Conservation (phyloP, 2,888 invertebrate species). For the Limnephilus rhombicus region DNA sequence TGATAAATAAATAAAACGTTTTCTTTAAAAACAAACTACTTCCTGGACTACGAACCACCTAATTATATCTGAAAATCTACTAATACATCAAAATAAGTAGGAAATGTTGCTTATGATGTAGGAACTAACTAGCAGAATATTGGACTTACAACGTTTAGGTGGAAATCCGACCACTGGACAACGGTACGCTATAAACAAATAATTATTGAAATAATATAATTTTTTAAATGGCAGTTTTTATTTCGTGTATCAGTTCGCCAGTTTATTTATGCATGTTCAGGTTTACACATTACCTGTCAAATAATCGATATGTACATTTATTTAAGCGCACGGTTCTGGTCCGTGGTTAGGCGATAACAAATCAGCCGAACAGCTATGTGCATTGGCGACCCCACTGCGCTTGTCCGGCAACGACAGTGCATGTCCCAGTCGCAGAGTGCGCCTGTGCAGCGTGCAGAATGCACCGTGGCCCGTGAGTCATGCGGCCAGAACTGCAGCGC, state of each 20-base stretch:
- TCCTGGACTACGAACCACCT: too few relatives aligned
- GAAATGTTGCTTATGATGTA: too few relatives aligned
- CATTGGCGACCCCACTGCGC: not conserved
- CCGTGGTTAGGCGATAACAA: slow-evolving; percentile 7
- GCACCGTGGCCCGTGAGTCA: slow-evolving; percentile 51
- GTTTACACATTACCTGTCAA: not conserved
- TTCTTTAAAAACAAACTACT: too few relatives aligned
- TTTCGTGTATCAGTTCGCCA: not conserved
- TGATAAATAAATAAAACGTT: too few relatives aligned
- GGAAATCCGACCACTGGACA: too few relatives aligned
- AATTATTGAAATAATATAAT: too few relatives aligned
- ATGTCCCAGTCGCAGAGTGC: not conserved
- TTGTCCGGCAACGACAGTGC: not conserved
- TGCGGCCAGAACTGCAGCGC: slow-evolving; percentile 23
- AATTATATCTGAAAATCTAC: too few relatives aligned
- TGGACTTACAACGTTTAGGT: too few relatives aligned
- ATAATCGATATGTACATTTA: not conserved
- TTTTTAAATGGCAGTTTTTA: not conserved
- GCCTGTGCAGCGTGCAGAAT: not conserved
- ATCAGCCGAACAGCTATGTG: not conserved
- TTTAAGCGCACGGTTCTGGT: not conserved
- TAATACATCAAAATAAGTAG: too few relatives aligned
- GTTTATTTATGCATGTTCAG: not conserved
- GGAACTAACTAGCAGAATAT: too few relatives aligned
- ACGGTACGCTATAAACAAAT: too few relatives aligned